phyloP scores from a whole-genome alignment of 2,797 vertebrate species.

The Pseudopleuronectes americanus region DNA sequence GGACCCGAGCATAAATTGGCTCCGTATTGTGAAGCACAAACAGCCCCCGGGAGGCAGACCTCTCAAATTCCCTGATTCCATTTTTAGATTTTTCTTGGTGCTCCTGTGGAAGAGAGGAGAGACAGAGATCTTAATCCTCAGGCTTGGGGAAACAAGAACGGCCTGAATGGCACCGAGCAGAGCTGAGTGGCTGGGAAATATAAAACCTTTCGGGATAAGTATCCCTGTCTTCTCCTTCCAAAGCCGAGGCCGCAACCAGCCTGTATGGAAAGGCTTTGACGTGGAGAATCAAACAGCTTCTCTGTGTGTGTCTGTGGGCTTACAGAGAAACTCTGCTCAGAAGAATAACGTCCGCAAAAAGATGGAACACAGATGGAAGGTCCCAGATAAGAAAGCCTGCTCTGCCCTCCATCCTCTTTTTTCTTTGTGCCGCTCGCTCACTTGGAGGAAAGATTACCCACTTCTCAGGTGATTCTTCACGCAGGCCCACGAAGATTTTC shows the following conservation, averaged over 20 bases:
- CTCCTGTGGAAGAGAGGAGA: conserved; percentile 34
- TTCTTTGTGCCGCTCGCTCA: conserved; percentile 6
- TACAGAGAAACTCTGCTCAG: conserved; percentile 14
- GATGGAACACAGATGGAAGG: conserved; percentile 48
- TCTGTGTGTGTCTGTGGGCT: not conserved
- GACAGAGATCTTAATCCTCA: conserved; percentile 57
- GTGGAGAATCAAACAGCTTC: conserved; percentile 15
- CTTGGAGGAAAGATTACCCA: conserved; percentile 1
- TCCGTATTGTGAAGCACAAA: conserved; percentile 58
- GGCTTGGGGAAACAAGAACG: conserved; percentile 58
- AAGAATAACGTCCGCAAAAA: conserved; percentile 30
- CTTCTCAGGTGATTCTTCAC: conserved; percentile 29
- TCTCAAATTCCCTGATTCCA: conserved; percentile 59
- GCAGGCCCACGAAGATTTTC: not conserved
- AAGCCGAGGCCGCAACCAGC: conserved; percentile 39
- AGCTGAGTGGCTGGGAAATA: conserved; percentile 55
- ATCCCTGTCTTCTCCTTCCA: conserved; percentile 21
- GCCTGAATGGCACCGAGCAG: conserved; percentile 44
- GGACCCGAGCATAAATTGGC: conserved; percentile 35
- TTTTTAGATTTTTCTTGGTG: conserved; percentile 59
- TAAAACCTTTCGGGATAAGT: conserved; percentile 50
- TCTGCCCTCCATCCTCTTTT: conserved; percentile 9
- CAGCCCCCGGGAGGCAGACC: conserved; percentile 34
- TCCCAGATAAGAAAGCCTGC: conserved; percentile 30
- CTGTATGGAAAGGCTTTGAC: conserved; percentile 34